A percentile compares a stretch with the other conserved stretches of the same genome.
These are phyloP conservation scores for Trichonephila inaurata DNA, from an alignment of 1,140 invertebrate species.

Conservation along the genomic window DNA sequence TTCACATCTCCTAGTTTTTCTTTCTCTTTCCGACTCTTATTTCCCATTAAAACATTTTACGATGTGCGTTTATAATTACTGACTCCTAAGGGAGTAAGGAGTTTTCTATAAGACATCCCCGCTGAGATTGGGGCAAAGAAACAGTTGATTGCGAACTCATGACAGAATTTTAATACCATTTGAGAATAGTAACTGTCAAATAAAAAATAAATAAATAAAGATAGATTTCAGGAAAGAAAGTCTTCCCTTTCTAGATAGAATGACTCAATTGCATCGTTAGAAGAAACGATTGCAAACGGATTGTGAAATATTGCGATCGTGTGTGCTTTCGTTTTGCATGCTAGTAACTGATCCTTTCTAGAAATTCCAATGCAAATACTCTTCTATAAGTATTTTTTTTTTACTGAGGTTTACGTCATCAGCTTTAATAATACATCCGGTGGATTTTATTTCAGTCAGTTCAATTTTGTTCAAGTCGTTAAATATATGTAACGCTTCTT, in stretches of 20 bases:
- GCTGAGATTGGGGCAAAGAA: background rate
- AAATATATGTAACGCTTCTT: too few relatives aligned
- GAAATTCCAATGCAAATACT: constrained; percentile 3
- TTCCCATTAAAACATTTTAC: constrained; percentile 40
- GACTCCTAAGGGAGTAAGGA: background rate
- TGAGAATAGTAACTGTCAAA: constrained; percentile 33
- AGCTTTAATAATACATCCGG: background rate
- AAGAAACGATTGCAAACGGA: background rate
- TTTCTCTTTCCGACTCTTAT: background rate
- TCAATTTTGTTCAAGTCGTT: too few relatives aligned
- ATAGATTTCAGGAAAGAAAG: background rate
- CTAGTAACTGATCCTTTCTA: background rate
- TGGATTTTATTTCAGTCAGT: background rate
- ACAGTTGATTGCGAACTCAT: constrained; percentile 17
- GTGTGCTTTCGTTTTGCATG: background rate
- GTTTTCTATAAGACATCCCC: background rate
- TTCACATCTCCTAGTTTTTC: background rate
- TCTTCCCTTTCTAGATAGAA: background rate
- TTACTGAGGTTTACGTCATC: background rate
- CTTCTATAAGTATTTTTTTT: background rate
- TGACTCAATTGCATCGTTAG: background rate
- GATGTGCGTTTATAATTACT: constrained; percentile 7
- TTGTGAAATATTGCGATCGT: constrained; percentile 23
- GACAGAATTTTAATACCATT: constrained; percentile 29
- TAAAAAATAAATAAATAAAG: constrained; percentile 36